Base-by-base conservation (phyloP, 2,113 vertebrate genomes). In the Heloderma charlesbogerti region DNA sequence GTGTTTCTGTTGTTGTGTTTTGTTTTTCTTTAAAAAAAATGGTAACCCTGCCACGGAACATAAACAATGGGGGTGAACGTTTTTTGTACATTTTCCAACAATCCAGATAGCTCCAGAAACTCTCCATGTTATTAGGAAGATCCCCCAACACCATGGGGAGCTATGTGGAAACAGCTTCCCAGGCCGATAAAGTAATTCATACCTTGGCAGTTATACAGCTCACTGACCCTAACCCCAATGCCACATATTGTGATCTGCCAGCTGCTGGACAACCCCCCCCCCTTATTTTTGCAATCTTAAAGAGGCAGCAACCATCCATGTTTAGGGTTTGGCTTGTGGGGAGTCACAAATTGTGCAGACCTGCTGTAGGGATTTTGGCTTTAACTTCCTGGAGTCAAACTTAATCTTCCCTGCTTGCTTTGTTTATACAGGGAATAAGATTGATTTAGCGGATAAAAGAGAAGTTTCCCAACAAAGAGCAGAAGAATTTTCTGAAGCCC, bases 391-490 rank as follows among this genome's bases (percentile, higher is more conserved):
- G 34, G 87, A 88, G 54, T 84, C 10, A 87, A 92, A 31, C 92
- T 89, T 96, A 94, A 97, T 90, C 86, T 75, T 87, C 83, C 93
- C 63, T 13, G 93, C 85, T 91, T 93, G 40, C n/a, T 96, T 85
- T 90, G 54, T 91, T 91, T 66, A 95, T 95, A 1, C 95, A 99
- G 99, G 99, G 94, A 99, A 99, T 97, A 99, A 99, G 97, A 99
- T 99, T 85, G 99, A 99, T 96, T 96, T 99, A 96, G 98, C 98
- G 51, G 99, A 99, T 95, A 99, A 98, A 97, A 98, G 99, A 84
- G 99, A 99, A 96, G 99, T 99, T 87, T 98, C 98, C 93, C 97
- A 98, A 91, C 99, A 99, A 96, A 97, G 98, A 97, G 99, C 99
- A 1, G 98, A 99, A 96, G 99, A 99, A 92, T 99, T 99, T 94